phyloP scores from a whole-genome alignment of 2,113 vertebrate genomes.

The Cyprinodon variegatus region DNA sequence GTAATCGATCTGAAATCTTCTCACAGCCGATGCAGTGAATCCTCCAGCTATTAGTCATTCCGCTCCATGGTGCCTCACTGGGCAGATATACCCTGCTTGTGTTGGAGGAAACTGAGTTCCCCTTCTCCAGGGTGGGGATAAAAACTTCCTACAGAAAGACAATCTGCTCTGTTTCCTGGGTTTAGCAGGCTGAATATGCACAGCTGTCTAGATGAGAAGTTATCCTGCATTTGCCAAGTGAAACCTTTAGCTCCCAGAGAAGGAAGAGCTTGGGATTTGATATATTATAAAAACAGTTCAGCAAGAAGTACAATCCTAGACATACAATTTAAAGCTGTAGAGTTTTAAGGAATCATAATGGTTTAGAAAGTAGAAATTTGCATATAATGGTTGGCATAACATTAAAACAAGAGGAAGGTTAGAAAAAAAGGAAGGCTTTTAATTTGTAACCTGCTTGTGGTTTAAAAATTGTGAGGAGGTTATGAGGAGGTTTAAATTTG shows the following conservation, averaged over 20 bases:
- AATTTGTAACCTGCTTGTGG: background rate
- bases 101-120: conserved; percentile 26
- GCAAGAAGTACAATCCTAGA: conserved; percentile 24
- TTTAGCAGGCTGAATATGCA: conserved; percentile 18
- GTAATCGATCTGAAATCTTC: conserved; percentile 53
- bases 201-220: conserved; percentile 4
- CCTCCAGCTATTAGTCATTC: conserved; percentile 40
- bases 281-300: conserved; percentile 30
- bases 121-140: conserved; percentile 25
- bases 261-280: conserved; percentile 42
- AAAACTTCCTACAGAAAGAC: conserved; percentile 23
- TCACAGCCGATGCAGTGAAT: conserved; percentile 22
- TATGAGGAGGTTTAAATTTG: too few relatives aligned
- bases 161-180: conserved; percentile 38
- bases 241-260: conserved; percentile 30
- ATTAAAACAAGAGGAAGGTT: background rate
- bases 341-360: conserved; percentile 38
- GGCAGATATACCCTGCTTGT: conserved; percentile 18
- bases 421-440: conserved; percentile 1
- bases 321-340: conserved; percentile 11
- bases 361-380: conserved; percentile 20
- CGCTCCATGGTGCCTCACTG: conserved; percentile 3
- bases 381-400: conserved; percentile 16
- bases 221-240: conserved; percentile 34
- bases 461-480: too few relatives aligned